Evolutionary conservation across 2,888 invertebrate genomes (phyloP).

Genomic region (Eupithecia subfuscata): DNA sequence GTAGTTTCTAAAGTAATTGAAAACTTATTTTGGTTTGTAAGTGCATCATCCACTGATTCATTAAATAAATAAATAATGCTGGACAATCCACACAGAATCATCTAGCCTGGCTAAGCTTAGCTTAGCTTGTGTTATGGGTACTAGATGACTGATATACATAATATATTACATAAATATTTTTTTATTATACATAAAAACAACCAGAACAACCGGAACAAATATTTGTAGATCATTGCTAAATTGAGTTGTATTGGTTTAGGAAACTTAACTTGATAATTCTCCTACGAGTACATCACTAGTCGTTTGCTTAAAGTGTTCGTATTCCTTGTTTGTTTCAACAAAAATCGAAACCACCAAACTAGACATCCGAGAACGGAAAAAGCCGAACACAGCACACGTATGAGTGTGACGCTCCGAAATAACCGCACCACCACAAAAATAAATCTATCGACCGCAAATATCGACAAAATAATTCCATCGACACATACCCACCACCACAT

Average conservation of each 20-base stretch:
- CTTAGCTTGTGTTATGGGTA: no score
- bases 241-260: neutral
- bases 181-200: no score
- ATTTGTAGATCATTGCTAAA: no score
- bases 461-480: slow-evolving; percentile 39
- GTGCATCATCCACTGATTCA: neutral
- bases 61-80: no score
- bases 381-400: neutral
- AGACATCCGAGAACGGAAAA: neutral
- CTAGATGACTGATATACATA: no score
- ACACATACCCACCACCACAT: slow-evolving; percentile 69
- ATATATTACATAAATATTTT: no score
- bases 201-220: no score
- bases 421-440: neutral
- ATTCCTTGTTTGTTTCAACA: neutral
- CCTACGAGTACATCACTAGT: neutral
- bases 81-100: no score
- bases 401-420: neutral
- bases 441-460: slow-evolving; percentile 1
- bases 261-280: neutral
- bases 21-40: neutral
- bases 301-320: neutral
- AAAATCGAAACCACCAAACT: neutral
- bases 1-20: neutral
- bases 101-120: no score